Evolutionary conservation across 2,113 vertebrate species (phyloP).

Genomic region (Micronycteris hirsuta): DNA sequence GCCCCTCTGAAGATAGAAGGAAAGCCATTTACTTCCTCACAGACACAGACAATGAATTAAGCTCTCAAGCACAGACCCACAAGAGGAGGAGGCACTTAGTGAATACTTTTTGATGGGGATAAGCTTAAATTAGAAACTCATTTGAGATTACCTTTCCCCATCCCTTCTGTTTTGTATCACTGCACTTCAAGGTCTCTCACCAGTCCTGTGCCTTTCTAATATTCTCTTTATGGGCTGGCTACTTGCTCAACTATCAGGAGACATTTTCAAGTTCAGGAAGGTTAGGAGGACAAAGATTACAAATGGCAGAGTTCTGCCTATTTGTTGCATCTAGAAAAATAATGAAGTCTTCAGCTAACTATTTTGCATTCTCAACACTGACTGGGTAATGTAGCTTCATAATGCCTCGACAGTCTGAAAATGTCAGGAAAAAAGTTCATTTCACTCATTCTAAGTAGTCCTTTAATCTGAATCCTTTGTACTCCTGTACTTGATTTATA

Average conservation of each 20-base stretch:
- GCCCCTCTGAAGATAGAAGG: conserved; percentile 17
- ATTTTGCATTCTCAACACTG: neutral
- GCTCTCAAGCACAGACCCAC: conserved; percentile 46
- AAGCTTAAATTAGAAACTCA: conserved; percentile 70
- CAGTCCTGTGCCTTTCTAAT: neutral
- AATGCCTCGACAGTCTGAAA: conserved; percentile 33
- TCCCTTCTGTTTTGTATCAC: neutral
- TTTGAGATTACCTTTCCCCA: conserved; percentile 29
- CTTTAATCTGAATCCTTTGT: neutral
- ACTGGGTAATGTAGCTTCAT: neutral
- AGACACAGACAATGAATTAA: conserved; percentile 63
- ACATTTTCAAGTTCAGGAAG: conserved; percentile 26
- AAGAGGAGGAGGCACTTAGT: conserved; percentile 54
- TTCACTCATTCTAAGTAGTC: neutral
- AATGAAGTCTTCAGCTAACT: neutral
- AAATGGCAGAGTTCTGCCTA: neutral
- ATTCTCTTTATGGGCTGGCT: conserved; percentile 4
- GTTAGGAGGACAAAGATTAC: neutral
- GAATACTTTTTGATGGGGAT: conserved; percentile 57
- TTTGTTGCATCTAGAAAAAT: neutral
- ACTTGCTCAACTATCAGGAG: neutral
- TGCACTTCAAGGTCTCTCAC: conserved; percentile 17
- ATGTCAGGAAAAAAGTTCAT: neutral
- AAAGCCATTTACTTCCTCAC: conserved; percentile 54
- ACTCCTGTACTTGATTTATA: neutral